Evolutionary conservation across 2,113 vertebrate genomes (phyloP), one percentile per base, ranked within the genome.

Genomic region (Odocoileus hemionus): DNA sequence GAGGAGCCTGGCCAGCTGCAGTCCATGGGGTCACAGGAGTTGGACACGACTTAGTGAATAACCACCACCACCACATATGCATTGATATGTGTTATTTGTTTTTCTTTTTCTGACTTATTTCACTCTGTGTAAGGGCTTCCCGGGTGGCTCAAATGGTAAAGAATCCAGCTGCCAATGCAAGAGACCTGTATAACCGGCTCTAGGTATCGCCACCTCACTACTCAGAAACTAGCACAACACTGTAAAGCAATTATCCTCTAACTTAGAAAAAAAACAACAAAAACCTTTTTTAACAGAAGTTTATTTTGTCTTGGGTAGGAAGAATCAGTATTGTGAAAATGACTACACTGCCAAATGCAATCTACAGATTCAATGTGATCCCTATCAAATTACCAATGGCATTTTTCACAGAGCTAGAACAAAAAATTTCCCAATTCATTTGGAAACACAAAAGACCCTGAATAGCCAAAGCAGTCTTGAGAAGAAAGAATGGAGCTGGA

Each of bases 11-110:
- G 36, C 21, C 36, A 43, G 36, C 70, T 43, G 12, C 36, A 43
- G 21, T 14, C 36, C 36, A 74, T 43, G 70, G 36, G 36, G 23
- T 43, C 12, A 2, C 11, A 74, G 43, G 70, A 7, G 36, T 13
- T 1, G 0, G 70, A 25, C 21, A 25, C 1, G 3, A 39, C 67
- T 70, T 39, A 70, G 67, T 1, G 10, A 74, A 74, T 74, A 74
- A 74, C 70, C 36, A 25, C 21, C 67, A 74, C 70, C 36, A 74
- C 11, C 10, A 3, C 21, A 25, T 74, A 43, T 7, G 21, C 21
- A 7, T 14, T 74, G 23, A 74, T 43, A 3, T 74, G 70, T 0
- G 0, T 25, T 26, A 13, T 74, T 39, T 74, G 36, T 25, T 26
- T 74, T 6, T 43, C 70, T 74, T 43, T 74, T 74, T 43, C 70